phyloP scores from a whole-genome alignment of 1,140 invertebrate species.

The Formica selysi region DNA sequence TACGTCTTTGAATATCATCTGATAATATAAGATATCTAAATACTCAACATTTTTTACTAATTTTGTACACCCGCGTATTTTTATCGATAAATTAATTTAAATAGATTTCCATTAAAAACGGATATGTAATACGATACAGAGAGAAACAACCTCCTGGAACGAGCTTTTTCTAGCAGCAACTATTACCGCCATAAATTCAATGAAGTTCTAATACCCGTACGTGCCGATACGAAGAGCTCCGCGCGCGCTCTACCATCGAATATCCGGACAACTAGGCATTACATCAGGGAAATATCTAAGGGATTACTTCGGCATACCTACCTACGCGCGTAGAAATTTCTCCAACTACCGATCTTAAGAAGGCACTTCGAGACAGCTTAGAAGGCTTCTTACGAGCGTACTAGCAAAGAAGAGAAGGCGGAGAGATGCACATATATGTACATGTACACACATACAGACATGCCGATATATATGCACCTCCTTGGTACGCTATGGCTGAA shows the following conservation, averaged over 20 bases:
- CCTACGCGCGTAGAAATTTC: constrained; percentile 58
- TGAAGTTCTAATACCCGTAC: constrained; percentile 36
- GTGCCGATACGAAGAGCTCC: constrained; percentile 46
- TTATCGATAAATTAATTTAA: background rate
- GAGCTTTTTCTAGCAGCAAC: constrained; percentile 17
- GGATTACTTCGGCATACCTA: constrained; percentile 55
- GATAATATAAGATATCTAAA: background rate
- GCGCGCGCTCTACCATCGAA: constrained; percentile 35
- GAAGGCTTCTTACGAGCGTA: constrained; percentile 57
- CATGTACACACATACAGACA: background rate
- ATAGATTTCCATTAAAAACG: background rate
- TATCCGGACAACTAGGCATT: constrained; percentile 44
- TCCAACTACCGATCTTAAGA: constrained; percentile 60
- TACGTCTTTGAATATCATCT: background rate
- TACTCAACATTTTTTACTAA: background rate
- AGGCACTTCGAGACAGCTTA: constrained; percentile 58
- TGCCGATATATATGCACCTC: constrained; percentile 20
- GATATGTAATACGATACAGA: background rate
- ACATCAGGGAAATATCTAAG: constrained; percentile 59
- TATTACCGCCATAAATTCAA: constrained; percentile 51
- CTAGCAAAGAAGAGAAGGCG: constrained; percentile 40
- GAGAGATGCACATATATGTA: constrained; percentile 24
- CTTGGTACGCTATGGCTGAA: constrained; percentile 26
- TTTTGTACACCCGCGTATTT: background rate
- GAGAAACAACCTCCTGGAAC: background rate